Evolutionary conservation across 2,797 vertebrate species (phyloP), one percentile per base, ranked within the genome.

Genomic region (Lemur catta): DNA sequence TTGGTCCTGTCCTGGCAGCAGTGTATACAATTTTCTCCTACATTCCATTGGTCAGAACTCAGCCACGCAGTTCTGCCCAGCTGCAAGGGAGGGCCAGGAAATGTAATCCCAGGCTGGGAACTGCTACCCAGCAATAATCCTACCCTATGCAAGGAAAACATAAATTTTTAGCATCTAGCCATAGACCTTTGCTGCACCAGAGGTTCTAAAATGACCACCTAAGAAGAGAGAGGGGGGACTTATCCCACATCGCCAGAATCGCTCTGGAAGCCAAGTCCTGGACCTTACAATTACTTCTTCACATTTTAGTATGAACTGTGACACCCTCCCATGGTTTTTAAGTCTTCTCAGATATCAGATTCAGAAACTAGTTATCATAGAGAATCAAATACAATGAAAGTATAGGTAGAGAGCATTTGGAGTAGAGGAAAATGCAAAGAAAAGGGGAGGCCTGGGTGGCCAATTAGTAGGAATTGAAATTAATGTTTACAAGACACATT

Each of bases 401-500:
- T 61, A 48, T 17, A 85, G 22, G 33, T 81, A 65, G 28, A 75
- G 15, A 55, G 5, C 3, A 43, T 89, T 84, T 78, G 72, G 13
- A 69, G 48, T 17, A 61, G 59, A 71, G 18, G 22, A 43, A 81
- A 85, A n/a, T 46, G 18, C 35, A 78, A 82, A 80, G 55, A 50
- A 81, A 81, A 95, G 35, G 67, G 26, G 15, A 50, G 6, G 9
- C 18, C 17, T 17, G 28, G 5, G 33, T 67, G 43, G 4, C 22
- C 79, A 92, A 43, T 52, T 43, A 30, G 72, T 76, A 61, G 48
- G 80, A 57, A 67, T 35, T 82, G 5, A 82, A 92, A 52, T 57
- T 79, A 38, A 26, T 88, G 43, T 95, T 91, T 91, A 85, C 9
- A 72, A 96, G 61, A 10, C 35, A 93, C 22, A 43, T 74, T 85